A percentile compares a stretch with the other conserved stretches of the same genome.
Conservation (phyloP, 2,113 vertebrate species). For the Phalacrocorax aristotelis region DNA sequence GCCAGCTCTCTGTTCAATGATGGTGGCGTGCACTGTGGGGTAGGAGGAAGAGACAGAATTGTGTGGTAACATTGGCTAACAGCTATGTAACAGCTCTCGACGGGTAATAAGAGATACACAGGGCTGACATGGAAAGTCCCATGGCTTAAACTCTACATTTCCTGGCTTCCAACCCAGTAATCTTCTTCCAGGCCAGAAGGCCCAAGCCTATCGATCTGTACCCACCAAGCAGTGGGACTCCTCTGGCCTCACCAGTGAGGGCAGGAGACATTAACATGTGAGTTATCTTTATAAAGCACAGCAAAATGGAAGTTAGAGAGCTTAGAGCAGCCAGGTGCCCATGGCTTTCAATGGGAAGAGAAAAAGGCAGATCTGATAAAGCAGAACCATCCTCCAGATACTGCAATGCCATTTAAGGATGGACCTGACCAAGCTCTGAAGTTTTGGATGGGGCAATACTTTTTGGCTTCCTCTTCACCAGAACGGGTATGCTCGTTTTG, state of each 20-base stretch:
- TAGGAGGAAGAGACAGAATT: background rate
- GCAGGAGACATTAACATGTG: accelerated
- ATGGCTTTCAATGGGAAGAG: background rate
- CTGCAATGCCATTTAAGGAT: accelerated
- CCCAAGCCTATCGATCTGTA: background rate
- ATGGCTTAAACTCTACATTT: background rate
- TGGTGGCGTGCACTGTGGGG: accelerated
- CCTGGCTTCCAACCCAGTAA: background rate
- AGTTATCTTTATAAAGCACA: background rate
- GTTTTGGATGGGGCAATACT: background rate
- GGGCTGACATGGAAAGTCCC: background rate
- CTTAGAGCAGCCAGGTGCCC: background rate
- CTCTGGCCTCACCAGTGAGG: background rate
- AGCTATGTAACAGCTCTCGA: background rate
- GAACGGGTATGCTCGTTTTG: background rate
- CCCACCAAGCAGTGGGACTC: background rate
- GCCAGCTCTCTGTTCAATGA: background rate
- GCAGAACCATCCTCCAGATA: background rate
- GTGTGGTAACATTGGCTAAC: accelerated
- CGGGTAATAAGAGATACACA: background rate
- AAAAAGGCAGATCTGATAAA: background rate
- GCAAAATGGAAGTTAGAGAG: background rate
- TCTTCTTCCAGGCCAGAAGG: background rate
- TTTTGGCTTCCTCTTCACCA: background rate
- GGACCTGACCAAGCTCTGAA: background rate